Conservation (phyloP, 2,113 vertebrate genomes). For the Protomyctophum bolini region DNA sequence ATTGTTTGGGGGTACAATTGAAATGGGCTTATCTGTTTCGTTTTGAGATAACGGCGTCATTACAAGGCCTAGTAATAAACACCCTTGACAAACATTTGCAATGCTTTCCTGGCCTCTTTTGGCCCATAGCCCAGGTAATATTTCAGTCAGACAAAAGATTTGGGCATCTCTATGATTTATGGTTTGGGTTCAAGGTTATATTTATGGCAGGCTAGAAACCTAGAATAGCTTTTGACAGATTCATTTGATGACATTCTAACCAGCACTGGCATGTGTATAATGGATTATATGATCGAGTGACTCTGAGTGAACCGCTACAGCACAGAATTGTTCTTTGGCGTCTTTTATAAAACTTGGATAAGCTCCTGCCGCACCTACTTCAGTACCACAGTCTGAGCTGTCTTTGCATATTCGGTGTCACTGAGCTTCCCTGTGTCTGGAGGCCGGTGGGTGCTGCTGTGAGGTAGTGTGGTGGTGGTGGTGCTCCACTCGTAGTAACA, state of each 20-base stretch:
- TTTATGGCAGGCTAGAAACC: no score
- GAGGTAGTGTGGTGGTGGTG: slow-evolving; percentile 46
- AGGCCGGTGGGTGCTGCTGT: slow-evolving; percentile 33
- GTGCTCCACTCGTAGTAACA: slow-evolving; percentile 20
- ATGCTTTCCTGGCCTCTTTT: neutral
- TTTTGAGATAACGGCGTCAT: neutral
- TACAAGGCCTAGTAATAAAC: neutral
- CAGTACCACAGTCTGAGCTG: neutral
- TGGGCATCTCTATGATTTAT: neutral
- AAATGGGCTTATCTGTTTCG: neutral
- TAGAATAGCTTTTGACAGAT: no score
- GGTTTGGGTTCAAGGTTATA: no score
- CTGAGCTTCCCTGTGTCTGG: slow-evolving; percentile 15
- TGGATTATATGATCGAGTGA: no score
- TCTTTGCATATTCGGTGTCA: slow-evolving; percentile 35
- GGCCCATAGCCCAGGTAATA: neutral
- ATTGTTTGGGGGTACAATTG: neutral
- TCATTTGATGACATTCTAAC: no score
- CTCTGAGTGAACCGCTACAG: no score
- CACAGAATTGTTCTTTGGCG: no score
- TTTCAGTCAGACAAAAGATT: neutral
- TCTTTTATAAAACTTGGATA: neutral
- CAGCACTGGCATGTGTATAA: no score
- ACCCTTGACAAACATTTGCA: no score
- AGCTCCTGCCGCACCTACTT: slow-evolving; percentile 6